Base-by-base conservation (phyloP, 1,140 invertebrate species). In the Pogonomyrmex barbatus region DNA sequence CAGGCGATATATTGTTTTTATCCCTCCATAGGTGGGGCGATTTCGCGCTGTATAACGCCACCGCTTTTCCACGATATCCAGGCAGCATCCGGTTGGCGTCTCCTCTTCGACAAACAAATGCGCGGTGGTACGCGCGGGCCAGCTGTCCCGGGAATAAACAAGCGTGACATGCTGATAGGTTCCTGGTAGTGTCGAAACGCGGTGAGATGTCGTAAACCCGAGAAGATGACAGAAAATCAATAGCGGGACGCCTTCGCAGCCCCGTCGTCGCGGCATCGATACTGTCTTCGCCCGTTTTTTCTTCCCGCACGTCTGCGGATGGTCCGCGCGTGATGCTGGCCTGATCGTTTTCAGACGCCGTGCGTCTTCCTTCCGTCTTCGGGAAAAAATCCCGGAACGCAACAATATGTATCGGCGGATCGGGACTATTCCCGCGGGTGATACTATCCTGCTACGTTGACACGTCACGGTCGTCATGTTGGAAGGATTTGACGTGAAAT, bases 201-300 rank as follows among this genome's bases (percentile, higher is more conserved):
- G 86, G 92, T 95, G 94, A 95, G 94, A 94, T 93, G 94, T 93
- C 94, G 94, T 95, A 94, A 95, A 94, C 90, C 93, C 88, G 89
- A 94, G 90, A 93, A 94, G 93, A 92, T 94, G 94, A 95, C 94
- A 93, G 94, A 91, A 93, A 95, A 95, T 95, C 94, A 90, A 95
- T 95, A 93, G 63, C 70, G 47, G 42, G 42, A 2, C 89, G 83
- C 91, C 90, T 93, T 93, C 81, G 75, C 79, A 88, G 65, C 0
- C 30, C 30, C 60, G 50, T 60, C 71, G 52, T 24, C 39, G 47
- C 56, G 36, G n/a, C n/a, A 14, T 50, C 60, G n/a, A 45, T 54
- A 47, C 39, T 50, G 68, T 84, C 70, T 81, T 89, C 56, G 10
- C 33, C n/a, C 33, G 33, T 91, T 91, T 89, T 89, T 87, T 78